These are phyloP conservation scores for Ptilonorhynchus violaceus DNA, from an alignment of 2,113 vertebrate genomes.

Conservation along the genomic window DNA sequence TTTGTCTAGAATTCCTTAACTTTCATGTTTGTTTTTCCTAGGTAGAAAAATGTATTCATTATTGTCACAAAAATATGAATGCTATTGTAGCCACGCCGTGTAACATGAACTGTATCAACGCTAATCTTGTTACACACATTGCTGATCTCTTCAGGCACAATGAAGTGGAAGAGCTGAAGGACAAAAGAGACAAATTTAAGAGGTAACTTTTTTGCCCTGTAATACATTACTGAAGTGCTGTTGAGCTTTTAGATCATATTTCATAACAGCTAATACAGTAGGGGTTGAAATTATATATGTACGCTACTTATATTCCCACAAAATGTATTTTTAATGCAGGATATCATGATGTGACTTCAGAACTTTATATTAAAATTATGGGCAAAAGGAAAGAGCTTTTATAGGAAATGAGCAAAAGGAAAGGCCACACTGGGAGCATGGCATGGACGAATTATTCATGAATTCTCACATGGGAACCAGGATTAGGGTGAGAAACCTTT, in stretches of 20 bases:
- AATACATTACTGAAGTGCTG: not conserved
- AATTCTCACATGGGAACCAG: not conserved
- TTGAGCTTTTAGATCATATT: not conserved
- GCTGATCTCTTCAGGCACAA: slow-evolving; percentile 91
- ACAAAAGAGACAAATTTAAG: slow-evolving; percentile 98
- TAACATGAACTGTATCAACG: slow-evolving; percentile 99
- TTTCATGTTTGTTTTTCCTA: slow-evolving; percentile 40
- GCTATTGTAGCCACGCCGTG: slow-evolving; percentile 92
- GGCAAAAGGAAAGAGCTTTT: not conserved
- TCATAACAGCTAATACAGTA: not conserved
- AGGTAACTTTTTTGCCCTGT: slow-evolving; percentile 74
- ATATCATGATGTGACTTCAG: not conserved
- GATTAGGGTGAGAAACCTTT: not conserved
- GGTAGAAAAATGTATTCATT: slow-evolving; percentile 94
- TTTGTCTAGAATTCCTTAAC: not conserved
- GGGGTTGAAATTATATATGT: not conserved
- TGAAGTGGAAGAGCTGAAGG: slow-evolving; percentile 91
- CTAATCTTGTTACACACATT: slow-evolving; percentile 87
- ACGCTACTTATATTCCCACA: not conserved
- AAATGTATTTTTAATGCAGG: not conserved
- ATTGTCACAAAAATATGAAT: slow-evolving; percentile 95
- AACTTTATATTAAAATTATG: not conserved
- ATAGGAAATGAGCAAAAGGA: not conserved
- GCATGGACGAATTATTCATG: not conserved
- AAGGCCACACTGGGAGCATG: not conserved